Evolutionary conservation across 2,113 vertebrate genomes (phyloP).

Genomic region (Ranitomeya imitator): DNA sequence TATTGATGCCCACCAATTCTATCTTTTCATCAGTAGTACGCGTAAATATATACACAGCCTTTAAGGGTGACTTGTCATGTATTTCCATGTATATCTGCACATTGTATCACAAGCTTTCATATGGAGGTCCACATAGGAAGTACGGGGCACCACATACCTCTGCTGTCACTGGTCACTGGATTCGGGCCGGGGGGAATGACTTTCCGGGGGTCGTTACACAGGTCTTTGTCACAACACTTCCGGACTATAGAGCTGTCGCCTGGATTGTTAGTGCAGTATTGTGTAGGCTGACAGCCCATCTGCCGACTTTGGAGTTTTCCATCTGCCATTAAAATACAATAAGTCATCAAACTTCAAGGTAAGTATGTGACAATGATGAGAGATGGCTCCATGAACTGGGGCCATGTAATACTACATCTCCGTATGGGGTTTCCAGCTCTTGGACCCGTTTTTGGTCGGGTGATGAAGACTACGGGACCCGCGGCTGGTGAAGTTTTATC

Average conservation of each 20-base stretch:
- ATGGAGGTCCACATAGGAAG: not conserved
- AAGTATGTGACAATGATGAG: not conserved
- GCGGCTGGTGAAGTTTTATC: too few relatives aligned
- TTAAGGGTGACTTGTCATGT: not conserved
- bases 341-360: not conserved
- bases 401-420: not conserved
- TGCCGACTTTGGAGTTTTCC: not conserved
- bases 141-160: not conserved
- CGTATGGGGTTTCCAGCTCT: too few relatives aligned
- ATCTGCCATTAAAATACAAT: not conserved
- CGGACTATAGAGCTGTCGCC: not conserved
- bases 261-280: not conserved
- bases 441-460: too few relatives aligned
- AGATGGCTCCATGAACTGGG: not conserved
- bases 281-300: not conserved
- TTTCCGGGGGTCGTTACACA: not conserved
- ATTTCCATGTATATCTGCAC: not conserved
- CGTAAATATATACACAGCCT: not conserved
- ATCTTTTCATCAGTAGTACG: too few relatives aligned
- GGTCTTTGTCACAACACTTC: not conserved
- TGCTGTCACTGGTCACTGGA: not conserved
- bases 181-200: not conserved
- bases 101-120: not conserved
- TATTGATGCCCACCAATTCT: too few relatives aligned
- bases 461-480: too few relatives aligned